Base-by-base conservation (phyloP, 2,797 vertebrate species). In the Lacerta agilis region DNA sequence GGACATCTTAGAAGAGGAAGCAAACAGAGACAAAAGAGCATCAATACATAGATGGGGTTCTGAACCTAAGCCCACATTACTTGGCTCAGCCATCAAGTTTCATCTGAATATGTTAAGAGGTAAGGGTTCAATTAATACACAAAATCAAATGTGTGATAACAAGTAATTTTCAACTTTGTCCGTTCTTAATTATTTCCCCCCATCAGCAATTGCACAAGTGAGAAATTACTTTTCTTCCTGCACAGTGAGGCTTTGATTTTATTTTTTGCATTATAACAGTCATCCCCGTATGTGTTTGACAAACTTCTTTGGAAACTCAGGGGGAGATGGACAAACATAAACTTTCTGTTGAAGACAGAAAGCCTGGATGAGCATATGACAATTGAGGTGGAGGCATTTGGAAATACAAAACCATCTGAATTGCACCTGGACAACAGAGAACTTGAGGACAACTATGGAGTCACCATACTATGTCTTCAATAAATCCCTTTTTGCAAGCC, bases 1-100 rank as follows among this genome's bases (percentile, higher is more conserved):
- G 58, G 66, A 45, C 64, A 17, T 66, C 27, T 64, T 66, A 77
- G 36, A 75, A 33, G 69, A 75, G 2, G 29, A 49, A 45, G 45
- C n/a, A 84, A 83, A 73, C 69, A 84, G 20, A 85, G 49, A 77
- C 64, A 25, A 85, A 85, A 77, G 38, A 43, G 64, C 25, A 77
- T 41, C 5, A 13, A 58, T 27, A 41, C 64, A n/a, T 85, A 64
- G 36, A 17, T 76, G 36, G 36, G 27, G 8, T 58, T 64, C 17
- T 73, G 36, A 83, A 83, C 61, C 8, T 8, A 4, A 25, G 64
- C 11, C 72, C 72, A 29, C 29, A 25, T n/a, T 77, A 27, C 76
- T 64, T 85, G 55, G 20, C 58, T 29, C 41, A 23, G 73, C n/a
- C 38, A 66, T 38, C 69, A 77, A 77, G 43, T n/a, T 41, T 10